Percentiles rank a stretch among this genome's conserved stretches.
Conservation (phyloP, 2,888 invertebrate genomes). For the Coleophora deauratella region DNA sequence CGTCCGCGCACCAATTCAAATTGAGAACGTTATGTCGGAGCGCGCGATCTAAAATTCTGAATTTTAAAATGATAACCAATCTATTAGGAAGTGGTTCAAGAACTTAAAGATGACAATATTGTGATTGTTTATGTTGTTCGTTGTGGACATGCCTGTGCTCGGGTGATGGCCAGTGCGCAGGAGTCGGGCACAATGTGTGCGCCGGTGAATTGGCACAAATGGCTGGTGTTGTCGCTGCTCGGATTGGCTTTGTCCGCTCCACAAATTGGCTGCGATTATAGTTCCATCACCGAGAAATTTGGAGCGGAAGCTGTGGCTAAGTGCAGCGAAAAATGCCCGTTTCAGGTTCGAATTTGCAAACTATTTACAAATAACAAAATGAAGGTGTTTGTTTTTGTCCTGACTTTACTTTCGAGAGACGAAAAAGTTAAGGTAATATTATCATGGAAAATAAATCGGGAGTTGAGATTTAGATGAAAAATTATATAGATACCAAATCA, state of each 20-base stretch:
- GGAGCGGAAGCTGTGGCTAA: constrained; percentile 68
- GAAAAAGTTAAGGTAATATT: too few species aligned
- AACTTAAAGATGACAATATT: constrained; percentile 20
- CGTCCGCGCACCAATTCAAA: constrained; percentile 19
- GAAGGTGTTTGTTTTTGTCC: too few species aligned
- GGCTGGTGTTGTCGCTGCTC: constrained; percentile 68
- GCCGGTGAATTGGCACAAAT: constrained; percentile 70
- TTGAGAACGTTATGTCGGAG: constrained; percentile 34
- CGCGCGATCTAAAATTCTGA: constrained; percentile 23
- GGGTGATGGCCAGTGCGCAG: constrained; percentile 36
- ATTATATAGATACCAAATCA: too few species aligned
- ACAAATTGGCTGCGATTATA: constrained; percentile 72
- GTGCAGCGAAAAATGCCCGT: constrained; percentile 70
- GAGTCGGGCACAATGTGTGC: constrained; percentile 59
- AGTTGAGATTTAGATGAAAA: too few species aligned
- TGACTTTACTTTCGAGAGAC: too few species aligned
- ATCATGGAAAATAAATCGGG: too few species aligned
- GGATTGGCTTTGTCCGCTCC: constrained; percentile 73
- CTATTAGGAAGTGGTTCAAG: neutral
- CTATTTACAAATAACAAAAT: neutral
- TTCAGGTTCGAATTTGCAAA: constrained; percentile 51
- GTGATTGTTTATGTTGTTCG: constrained; percentile 22
- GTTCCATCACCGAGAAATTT: constrained; percentile 71
- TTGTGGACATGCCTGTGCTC: constrained; percentile 32
- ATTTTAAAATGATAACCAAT: neutral